phyloP scores from a whole-genome alignment of 2,888 invertebrate species.

The Ryuthela nishihirai region DNA sequence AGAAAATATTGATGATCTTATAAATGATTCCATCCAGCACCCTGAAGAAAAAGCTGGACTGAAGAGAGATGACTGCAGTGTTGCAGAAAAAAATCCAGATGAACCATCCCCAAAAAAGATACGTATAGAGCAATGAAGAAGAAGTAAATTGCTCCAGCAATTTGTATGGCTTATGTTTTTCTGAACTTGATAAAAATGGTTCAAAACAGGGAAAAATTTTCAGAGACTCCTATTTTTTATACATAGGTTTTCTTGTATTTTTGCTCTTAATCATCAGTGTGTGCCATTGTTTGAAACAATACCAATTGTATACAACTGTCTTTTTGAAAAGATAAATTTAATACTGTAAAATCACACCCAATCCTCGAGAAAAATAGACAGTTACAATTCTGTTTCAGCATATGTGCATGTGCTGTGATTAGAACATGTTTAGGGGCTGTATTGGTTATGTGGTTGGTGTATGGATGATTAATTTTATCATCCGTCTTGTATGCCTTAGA shows the following conservation, averaged over 20 bases:
- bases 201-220: conserved; percentile 15
- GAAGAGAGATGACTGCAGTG: conserved; percentile 3
- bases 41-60: conserved; percentile 1
- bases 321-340: too few relatives aligned
- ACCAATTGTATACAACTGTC: conserved; percentile 27
- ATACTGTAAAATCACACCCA: too few relatives aligned
- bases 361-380: too few relatives aligned
- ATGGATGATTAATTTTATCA: too few relatives aligned
- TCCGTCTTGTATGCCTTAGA: too few relatives aligned
- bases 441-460: too few relatives aligned
- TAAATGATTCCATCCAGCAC: conserved; percentile 9
- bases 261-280: conserved; percentile 37
- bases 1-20: conserved; percentile 30
- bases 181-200: conserved; percentile 35
- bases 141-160: conserved; percentile 12
- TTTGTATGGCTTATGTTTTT: conserved; percentile 37
- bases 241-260: conserved; percentile 37
- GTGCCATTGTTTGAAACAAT: conserved; percentile 39
- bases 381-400: too few relatives aligned
- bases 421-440: too few relatives aligned
- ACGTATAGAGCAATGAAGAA: conserved; percentile 30
- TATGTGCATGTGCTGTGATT: too few relatives aligned
- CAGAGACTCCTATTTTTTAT: conserved; percentile 39
- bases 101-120: conserved; percentile 36
- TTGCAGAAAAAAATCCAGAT: conserved; percentile 27